Conservation (phyloP, 2,113 vertebrate species). For the Heterotis niloticus region DNA sequence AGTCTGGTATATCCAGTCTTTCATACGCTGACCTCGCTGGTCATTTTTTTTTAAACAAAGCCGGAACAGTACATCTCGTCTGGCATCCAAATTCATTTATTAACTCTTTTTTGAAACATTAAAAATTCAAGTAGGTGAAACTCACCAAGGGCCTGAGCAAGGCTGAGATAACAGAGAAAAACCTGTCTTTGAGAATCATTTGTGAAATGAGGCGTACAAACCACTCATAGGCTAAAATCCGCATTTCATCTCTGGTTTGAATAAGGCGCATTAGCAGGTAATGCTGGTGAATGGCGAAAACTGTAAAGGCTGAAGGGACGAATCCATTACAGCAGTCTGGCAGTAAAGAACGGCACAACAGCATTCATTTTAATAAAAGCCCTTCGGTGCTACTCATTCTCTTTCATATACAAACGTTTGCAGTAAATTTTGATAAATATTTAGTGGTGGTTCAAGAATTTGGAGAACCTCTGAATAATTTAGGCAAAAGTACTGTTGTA, state of each 20-base stretch:
- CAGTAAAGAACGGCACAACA: background rate
- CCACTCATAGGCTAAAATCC: background rate
- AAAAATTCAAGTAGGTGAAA: background rate
- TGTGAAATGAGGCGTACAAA: constrained; percentile 5
- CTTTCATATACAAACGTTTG: no score
- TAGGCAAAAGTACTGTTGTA: no score
- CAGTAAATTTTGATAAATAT: no score
- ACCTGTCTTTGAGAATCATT: background rate
- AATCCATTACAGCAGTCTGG: background rate
- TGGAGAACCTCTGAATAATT: no score
- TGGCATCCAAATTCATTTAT: no score
- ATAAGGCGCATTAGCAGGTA: no score
- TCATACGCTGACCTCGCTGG: no score
- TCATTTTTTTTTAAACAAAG: no score
- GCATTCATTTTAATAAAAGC: background rate
- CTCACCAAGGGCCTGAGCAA: background rate
- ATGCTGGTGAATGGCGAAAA: background rate
- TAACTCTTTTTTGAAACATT: background rate
- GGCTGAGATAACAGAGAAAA: background rate
- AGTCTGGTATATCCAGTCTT: no score
- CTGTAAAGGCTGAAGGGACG: background rate
- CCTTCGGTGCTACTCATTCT: no score
- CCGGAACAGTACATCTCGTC: no score
- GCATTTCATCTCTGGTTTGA: background rate
- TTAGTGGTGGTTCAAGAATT: no score